phyloP scores from a whole-genome alignment of 2,113 vertebrate genomes.

The Coptodon bakossiorum region DNA sequence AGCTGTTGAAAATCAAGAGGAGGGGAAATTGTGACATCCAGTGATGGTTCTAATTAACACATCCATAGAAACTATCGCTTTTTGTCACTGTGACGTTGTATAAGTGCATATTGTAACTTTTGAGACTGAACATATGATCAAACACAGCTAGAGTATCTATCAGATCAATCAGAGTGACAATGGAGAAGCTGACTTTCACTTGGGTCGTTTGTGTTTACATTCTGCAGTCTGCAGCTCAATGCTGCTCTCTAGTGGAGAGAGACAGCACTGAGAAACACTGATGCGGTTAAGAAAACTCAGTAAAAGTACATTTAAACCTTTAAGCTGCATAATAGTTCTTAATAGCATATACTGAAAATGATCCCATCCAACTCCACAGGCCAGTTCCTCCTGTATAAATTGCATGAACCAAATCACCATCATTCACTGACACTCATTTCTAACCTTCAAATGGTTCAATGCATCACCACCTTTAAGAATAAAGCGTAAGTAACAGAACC shows the following conservation, averaged over 20 bases:
- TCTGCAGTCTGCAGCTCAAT: not conserved
- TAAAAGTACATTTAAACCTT: not conserved
- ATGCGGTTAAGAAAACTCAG: accelerated
- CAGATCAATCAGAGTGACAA: not conserved
- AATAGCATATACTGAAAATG: not conserved
- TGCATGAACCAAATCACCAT: not conserved
- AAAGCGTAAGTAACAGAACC: not conserved
- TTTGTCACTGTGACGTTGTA: not conserved
- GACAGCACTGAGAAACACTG: not conserved
- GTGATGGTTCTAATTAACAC: not conserved
- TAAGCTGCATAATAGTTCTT: not conserved
- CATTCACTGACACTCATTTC: not conserved
- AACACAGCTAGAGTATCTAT: not conserved
- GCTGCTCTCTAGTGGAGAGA: not conserved
- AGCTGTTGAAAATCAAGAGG: not conserved
- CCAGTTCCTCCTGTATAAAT: not conserved
- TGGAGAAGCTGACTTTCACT: not conserved
- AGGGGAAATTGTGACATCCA: not conserved
- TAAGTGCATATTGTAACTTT: not conserved
- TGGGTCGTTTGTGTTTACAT: accelerated
- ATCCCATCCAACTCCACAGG: not conserved
- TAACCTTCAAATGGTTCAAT: not conserved
- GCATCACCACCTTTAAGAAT: not conserved
- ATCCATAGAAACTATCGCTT: not conserved
- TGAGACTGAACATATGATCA: not conserved